Evolutionary conservation across 2,113 vertebrate species (phyloP), one percentile per base, ranked within the genome.

Genomic region (Mionectes macconnelli): DNA sequence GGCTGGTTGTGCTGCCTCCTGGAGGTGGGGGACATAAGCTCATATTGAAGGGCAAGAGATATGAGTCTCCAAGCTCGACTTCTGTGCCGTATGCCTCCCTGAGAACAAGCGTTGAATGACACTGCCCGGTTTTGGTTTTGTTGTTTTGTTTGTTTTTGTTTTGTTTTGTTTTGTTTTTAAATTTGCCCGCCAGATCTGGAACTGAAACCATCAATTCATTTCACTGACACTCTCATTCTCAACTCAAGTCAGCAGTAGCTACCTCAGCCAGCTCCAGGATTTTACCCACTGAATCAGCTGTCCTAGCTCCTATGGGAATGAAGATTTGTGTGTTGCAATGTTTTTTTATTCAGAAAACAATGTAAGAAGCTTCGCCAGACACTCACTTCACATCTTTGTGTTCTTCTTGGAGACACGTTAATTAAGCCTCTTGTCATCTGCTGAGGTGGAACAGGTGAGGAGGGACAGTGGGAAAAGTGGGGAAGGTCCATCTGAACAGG

Each of bases 171-270:
- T 23, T 42, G 57, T 93, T 92, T 85, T 67, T 73, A 11, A 80
- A 80, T 95, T 96, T 97, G 93, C 95, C 92, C 95, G 95, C 93
- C 93, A 95, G 94, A 96, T 97, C 96, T 81, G 96, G 97, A 98
- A 98, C 97, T 84, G 97, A 98, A 98, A 98, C 97, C 96, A 91
- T 94, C 95, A 93, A 96, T 97, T 97, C 96, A 96, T 97, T 98
- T 98, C 97, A 97, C 96, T 95, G 88, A 95, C 87, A 64, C 75
- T 93, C 83, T 97, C 27, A 18, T 83, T 93, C 94, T 93, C 75
- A 52, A 37, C 50, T 96, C 92, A 85, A 75, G 81, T 93, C 92
- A 96, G 94, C 96, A 97, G 68, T 86, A 97, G 89, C 63, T 97
- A 73, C 79, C 78, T 93, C 76, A 95, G 95, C 88, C 77, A 92